Evolutionary conservation across 2,888 invertebrate genomes (phyloP).

Genomic region (Saturnia pavonia): DNA sequence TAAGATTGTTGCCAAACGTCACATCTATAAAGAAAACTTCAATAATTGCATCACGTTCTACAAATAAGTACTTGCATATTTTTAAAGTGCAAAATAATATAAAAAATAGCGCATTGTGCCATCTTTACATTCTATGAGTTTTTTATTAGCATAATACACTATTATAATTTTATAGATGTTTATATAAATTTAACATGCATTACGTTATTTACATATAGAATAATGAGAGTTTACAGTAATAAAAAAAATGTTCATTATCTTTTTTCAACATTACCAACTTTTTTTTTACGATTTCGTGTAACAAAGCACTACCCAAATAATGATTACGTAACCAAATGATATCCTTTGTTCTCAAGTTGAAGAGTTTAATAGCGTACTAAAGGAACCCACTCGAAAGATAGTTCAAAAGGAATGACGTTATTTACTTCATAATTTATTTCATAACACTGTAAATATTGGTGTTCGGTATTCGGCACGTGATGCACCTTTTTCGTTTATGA

Average conservation of each 20-base stretch:
- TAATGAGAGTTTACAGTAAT: not conserved
- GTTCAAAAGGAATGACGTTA: conserved; percentile 12
- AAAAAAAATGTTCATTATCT: not conserved
- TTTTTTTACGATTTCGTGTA: not conserved
- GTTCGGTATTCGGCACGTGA: conserved; percentile 7
- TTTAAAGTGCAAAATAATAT: too few relatives aligned
- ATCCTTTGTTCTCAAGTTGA: conserved; percentile 5
- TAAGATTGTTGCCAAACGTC: too few relatives aligned
- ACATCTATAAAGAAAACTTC: too few relatives aligned
- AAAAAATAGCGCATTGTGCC: too few relatives aligned
- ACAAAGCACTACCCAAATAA: not conserved
- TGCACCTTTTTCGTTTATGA: conserved; percentile 5
- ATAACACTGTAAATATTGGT: conserved; percentile 7
- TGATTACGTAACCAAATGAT: not conserved
- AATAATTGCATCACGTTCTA: too few relatives aligned
- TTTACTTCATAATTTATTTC: conserved; percentile 18
- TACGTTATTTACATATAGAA: not conserved
- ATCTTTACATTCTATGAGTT: too few relatives aligned
- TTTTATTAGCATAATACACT: too few relatives aligned
- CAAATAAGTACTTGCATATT: too few relatives aligned
- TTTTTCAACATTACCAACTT: not conserved
- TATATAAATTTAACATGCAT: too few relatives aligned
- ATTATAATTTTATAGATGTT: too few relatives aligned
- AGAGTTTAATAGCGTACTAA: not conserved
- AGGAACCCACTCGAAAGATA: conserved; percentile 3